Base-by-base conservation (phyloP, 1,140 invertebrate genomes). In the Achroia grisella region DNA sequence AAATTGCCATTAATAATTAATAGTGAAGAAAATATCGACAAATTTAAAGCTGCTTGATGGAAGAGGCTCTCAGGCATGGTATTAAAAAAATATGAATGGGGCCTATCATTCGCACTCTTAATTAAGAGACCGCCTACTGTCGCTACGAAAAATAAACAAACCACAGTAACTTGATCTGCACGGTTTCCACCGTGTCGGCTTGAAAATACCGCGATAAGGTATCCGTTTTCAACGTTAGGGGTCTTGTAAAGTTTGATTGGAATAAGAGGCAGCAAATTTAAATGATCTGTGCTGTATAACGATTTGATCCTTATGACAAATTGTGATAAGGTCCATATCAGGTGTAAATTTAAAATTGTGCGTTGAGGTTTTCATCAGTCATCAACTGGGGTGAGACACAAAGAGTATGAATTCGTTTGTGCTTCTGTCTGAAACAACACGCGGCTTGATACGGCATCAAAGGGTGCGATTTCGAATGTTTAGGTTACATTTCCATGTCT, bases 71-170 rank as follows among this genome's bases (percentile, higher is more conserved):
- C 17, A 23, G 6, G 17, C 17, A 23, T 23, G 6, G 2, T 6
- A 33, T 42, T 39, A 46, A 46, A 59, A 63, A 62, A 62, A 54
- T 50, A 44, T 48, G 60, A 62, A 69, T 69, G 60, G 62, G 48
- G 55, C 66, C 68, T 71, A 73, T 82, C 73, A 69, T 76, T 74
- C 70, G 65, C 67, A 73, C 75, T 79, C 72, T 77, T 78, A 78
- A 81, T 78, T 82, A 79, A 74, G 48, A 61, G 65, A 58, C 49
- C 60, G 48, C 57, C 71, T 57, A 61, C 42, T 61, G 63, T 64
- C 56, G 52, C 50, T 33, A 55, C 47, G 52, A 59, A 71, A 76
- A 72, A 69, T 63, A 66, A 65, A 78, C 57, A 69, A 43, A 63
- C 71, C 73, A 73, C 15, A 39, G 34, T 61, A 54, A 48, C 29